Base-by-base conservation (phyloP, 2,113 vertebrate genomes). In the Myanophis thanlyinensis region DNA sequence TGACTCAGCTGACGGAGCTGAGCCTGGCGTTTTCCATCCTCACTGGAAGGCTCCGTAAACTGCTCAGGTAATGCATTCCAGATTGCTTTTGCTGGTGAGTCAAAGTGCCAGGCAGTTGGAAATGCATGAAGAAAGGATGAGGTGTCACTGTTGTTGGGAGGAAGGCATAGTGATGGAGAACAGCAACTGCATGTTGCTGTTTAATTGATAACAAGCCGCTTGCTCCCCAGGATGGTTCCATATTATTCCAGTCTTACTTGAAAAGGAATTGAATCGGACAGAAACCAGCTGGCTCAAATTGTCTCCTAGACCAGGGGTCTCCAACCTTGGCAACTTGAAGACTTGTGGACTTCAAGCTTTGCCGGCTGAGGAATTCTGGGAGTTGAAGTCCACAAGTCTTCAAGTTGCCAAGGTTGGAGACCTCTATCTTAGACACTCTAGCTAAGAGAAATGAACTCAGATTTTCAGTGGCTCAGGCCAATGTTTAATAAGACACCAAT, bases 21-120 rank as follows among this genome's bases (percentile, higher is more conserved):
- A 98, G 92, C n/a, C 48, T 99, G 80, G 97, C 98, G 0, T 99
- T 99, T 97, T 99, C 98, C 51, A 97, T 97, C 1, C 98, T 99
- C 73, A 99, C 98, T 0, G 99, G 99, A 95, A 98, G 98, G 94
- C 93, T 99, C 88, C 98, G 97, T 89, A 98, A 96, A 84, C 95
- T 99, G 90, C 98, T 99, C 2, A 97, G 97, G 99, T 99, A 97
- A 98, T 96, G 47, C 11, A 1, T 84, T 52, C 48, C 85, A 59
- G 44, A 67, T 40, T 52, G 13, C 30, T 35, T 23, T 88, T 89
- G 22, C 46, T 85, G 52, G n/a, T 48, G 87, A 49, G 5, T 27
- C 30, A 44, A 27, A 22, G 13, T 80, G 90, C 93, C n/a, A 46
- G 25, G 4, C 2, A 27, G 7, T 25, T 40, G 62, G 54, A 88